phyloP scores from a whole-genome alignment of 2,797 vertebrate species.

The Pterois miles region DNA sequence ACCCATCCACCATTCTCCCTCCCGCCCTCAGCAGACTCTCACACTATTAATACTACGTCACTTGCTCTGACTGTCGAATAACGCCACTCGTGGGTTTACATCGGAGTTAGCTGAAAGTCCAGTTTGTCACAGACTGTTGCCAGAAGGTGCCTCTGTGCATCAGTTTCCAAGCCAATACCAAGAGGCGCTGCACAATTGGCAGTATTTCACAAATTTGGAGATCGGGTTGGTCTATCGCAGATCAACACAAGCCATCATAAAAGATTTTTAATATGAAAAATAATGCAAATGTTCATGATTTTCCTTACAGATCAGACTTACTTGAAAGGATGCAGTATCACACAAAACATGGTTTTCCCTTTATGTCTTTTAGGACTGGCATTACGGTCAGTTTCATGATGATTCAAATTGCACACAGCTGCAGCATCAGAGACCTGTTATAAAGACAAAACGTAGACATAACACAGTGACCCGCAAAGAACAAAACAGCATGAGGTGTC shows the following conservation, averaged over 20 bases:
- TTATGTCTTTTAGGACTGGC: neutral
- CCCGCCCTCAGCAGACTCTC: no score
- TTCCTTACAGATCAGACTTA: neutral
- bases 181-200: no score
- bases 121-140: no score
- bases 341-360: neutral
- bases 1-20: no score
- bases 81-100: no score
- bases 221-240: no score
- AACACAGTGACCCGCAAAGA: constrained; percentile 14
- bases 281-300: neutral
- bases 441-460: constrained; percentile 37
- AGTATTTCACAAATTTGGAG: no score
- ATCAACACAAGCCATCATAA: neutral
- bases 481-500: neutral
- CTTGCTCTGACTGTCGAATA: no score
- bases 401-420: constrained; percentile 34
- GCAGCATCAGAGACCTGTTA: constrained; percentile 23
- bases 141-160: no score
- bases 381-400: neutral
- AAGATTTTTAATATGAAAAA: neutral
- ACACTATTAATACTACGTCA: no score
- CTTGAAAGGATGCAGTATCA: neutral
- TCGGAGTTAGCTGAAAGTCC: no score
- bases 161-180: no score